Conservation (phyloP, 2,113 vertebrate genomes). For the Mystacornis crossleyi region DNA sequence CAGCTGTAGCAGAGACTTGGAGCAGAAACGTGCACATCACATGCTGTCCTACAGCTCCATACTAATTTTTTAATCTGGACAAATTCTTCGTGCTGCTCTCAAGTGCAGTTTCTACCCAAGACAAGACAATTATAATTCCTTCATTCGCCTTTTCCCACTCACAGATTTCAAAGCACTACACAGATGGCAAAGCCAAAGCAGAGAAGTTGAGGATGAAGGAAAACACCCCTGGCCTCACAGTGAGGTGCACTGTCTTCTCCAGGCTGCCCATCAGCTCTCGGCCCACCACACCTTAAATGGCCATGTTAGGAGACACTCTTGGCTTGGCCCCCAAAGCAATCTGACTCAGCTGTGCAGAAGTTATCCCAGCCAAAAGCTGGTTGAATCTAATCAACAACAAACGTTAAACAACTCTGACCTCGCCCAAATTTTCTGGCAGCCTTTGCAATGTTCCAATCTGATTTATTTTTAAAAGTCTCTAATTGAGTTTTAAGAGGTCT, state of each 20-base stretch:
- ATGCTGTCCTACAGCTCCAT: neutral
- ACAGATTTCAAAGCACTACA: neutral
- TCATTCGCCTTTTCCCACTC: neutral
- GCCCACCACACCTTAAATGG: constrained; percentile 53
- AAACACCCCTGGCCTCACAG: neutral
- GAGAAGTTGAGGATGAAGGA: rapidly evolving
- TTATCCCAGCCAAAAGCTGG: constrained; percentile 23
- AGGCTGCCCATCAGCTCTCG: constrained; percentile 3
- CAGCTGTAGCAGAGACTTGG: neutral
- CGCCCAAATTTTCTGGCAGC: constrained; percentile 54
- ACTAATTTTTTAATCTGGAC: neutral
- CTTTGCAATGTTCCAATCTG: constrained; percentile 25
- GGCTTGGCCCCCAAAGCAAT: neutral
- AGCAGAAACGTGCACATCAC: neutral
- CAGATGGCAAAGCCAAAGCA: neutral
- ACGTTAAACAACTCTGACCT: constrained; percentile 38
- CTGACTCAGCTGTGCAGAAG: constrained; percentile 12
- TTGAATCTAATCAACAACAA: constrained; percentile 47
- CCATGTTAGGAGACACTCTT: neutral
- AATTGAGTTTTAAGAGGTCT: constrained; percentile 70
- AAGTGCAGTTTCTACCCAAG: neutral
- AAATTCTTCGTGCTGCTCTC: neutral
- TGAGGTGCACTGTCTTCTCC: neutral
- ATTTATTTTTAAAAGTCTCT: constrained; percentile 70
- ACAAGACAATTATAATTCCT: neutral